These are phyloP conservation scores for Cairina moschata DNA, from an alignment of 2,113 vertebrate species.

Conservation along the genomic window DNA sequence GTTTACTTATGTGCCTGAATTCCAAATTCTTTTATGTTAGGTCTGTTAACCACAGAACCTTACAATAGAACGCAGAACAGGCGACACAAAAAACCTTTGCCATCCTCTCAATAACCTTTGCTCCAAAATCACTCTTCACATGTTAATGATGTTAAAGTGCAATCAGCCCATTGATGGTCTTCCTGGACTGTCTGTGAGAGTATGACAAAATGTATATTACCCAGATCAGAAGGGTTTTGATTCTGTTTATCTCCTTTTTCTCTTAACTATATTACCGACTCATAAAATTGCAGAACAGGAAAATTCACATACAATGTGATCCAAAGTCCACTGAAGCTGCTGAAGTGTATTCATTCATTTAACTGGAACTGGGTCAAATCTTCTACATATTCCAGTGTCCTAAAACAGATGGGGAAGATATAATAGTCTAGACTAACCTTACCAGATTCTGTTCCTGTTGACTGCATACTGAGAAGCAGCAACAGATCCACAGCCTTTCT, in stretches of 20 bases:
- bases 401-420: background rate
- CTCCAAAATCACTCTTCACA: background rate
- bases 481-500: background rate
- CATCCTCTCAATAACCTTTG: background rate
- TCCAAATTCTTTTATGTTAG: background rate
- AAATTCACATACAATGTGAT: background rate
- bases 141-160: rapidly evolving
- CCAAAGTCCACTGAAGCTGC: background rate
- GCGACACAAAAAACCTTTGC: background rate
- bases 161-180: background rate
- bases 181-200: background rate
- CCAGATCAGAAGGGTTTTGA: background rate
- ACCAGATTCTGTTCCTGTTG: background rate
- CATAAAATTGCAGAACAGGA: background rate
- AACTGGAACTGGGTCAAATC: background rate
- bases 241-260: background rate
- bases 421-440: background rate
- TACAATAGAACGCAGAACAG: background rate
- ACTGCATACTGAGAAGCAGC: background rate
- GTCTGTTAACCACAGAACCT: background rate
- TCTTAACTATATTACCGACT: background rate
- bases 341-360: background rate
- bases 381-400: background rate
- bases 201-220: rapidly evolving
- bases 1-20: background rate